These are phyloP conservation scores for Apaloderma vittatum DNA, from an alignment of 2,113 vertebrate genomes.

Conservation along the genomic window DNA sequence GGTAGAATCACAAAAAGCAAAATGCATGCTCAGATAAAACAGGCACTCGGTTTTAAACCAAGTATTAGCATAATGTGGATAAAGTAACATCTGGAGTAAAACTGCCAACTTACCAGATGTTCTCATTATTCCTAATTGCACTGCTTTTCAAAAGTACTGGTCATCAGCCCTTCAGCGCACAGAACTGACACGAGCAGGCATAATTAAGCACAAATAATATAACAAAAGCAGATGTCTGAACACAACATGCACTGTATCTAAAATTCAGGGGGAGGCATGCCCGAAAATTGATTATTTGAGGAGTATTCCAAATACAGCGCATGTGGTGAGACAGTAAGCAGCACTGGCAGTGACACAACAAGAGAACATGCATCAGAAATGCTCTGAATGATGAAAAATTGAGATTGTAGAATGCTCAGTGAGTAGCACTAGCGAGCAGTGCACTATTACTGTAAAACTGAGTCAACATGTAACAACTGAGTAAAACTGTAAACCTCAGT, in stretches of 20 bases:
- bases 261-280: background rate
- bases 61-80: background rate
- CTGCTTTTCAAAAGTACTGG: background rate
- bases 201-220: background rate
- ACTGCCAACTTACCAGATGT: background rate
- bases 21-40: background rate
- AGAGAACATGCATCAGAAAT: background rate
- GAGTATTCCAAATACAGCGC: background rate
- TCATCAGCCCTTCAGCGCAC: background rate
- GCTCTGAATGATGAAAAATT: background rate
- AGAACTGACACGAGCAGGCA: background rate
- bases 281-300: background rate
- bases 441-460: background rate
- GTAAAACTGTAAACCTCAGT: background rate
- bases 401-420: background rate
- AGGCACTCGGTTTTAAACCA: background rate
- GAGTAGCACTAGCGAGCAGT: background rate
- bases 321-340: background rate
- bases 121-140: slow-evolving; percentile 1
- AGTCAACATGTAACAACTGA: no score
- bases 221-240: background rate
- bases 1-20: background rate
- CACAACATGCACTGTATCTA: background rate
- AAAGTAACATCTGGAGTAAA: slow-evolving; percentile 26
- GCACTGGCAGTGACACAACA: background rate